These are phyloP conservation scores for Pagrus major DNA, from an alignment of 2,113 vertebrate genomes.

Conservation along the genomic window DNA sequence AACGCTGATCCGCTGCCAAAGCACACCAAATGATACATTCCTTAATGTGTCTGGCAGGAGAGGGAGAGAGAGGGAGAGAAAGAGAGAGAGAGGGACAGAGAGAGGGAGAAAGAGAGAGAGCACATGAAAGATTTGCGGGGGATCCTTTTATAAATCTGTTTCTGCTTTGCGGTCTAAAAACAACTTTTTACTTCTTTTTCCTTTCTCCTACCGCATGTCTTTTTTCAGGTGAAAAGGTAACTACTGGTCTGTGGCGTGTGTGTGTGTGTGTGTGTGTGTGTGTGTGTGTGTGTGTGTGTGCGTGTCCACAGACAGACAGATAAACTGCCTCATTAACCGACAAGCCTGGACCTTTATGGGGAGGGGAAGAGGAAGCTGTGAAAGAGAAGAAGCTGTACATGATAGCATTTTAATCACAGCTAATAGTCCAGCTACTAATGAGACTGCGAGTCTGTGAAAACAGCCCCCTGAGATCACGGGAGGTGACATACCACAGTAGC, in stretches of 20 bases:
- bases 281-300: constrained; percentile 3
- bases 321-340: constrained; percentile 29
- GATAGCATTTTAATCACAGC: constrained; percentile 59
- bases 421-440: constrained; percentile 42
- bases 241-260: neutral
- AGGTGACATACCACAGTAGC: constrained; percentile 24
- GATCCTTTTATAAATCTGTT: constrained; percentile 47
- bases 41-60: constrained; percentile 64
- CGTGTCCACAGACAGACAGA: constrained; percentile 14
- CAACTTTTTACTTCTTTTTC: constrained; percentile 17
- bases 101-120: constrained; percentile 8
- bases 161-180: constrained; percentile 44
- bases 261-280: constrained; percentile 10
- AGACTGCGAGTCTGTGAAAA: constrained; percentile 44
- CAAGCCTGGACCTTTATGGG: constrained; percentile 3
- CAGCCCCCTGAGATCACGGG: constrained; percentile 23
- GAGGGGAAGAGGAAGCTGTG: constrained; percentile 34
- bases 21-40: constrained; percentile 72
- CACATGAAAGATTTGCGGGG: constrained; percentile 15
- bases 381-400: constrained; percentile 39
- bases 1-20: constrained; percentile 69
- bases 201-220: constrained; percentile 2
- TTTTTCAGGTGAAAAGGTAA: constrained; percentile 44
- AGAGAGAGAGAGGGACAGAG: constrained; percentile 11
- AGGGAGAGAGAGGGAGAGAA: constrained; percentile 1